Evolutionary conservation across 1,140 invertebrate species (phyloP).

Genomic region (Lepidurus apus): DNA sequence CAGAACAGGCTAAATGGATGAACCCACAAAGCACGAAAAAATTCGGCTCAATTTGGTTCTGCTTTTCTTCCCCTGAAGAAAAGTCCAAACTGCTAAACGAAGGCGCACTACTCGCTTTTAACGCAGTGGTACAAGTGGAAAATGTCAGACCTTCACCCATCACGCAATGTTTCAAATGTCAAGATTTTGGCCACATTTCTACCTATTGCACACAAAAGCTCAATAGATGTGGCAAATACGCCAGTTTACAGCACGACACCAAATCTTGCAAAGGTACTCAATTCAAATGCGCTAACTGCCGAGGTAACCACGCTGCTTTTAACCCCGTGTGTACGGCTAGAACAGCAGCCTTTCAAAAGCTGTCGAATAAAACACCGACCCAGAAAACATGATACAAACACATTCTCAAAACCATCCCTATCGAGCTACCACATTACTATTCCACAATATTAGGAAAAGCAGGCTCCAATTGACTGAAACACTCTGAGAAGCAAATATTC

Average conservation of each 20-base stretch:
- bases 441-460: constrained; percentile 27
- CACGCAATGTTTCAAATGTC: constrained; percentile 26
- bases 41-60: not conserved
- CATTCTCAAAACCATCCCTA: constrained; percentile 1
- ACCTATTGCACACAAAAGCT: not conserved
- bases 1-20: not conserved
- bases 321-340: not conserved
- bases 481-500: not conserved
- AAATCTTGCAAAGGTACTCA: not conserved
- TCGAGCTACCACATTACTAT: not conserved
- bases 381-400: not conserved
- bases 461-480: not conserved
- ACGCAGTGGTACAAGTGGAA: not conserved
- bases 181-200: constrained; percentile 16
- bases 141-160: not conserved
- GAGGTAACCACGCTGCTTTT: constrained; percentile 22
- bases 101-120: not conserved
- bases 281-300: constrained; percentile 23
- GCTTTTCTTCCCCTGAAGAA: not conserved
- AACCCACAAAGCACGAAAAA: not conserved
- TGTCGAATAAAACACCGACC: not conserved
- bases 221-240: not conserved
- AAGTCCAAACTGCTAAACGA: not conserved
- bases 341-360: not conserved
- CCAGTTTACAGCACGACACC: constrained; percentile 11